Evolutionary conservation across 1,140 invertebrate genomes (phyloP).

Genomic region (Brachionus rotundiformis): DNA sequence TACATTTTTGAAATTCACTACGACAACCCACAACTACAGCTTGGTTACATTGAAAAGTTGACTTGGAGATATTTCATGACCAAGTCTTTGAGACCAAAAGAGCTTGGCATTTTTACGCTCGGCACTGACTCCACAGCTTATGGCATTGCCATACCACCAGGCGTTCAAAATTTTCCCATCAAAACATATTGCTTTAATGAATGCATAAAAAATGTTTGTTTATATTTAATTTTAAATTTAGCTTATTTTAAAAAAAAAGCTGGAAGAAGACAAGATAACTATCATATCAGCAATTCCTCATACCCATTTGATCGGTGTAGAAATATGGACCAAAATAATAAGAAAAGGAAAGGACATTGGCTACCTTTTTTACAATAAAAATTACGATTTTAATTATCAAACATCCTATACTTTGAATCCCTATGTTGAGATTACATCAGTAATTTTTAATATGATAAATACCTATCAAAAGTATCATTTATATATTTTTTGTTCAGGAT

Average conservation of each 20-base stretch:
- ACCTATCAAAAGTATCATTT: too few relatives aligned
- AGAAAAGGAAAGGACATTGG: slow-evolving; percentile 68
- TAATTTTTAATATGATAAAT: too few relatives aligned
- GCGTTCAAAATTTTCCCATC: slow-evolving; percentile 73
- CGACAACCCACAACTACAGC: not conserved
- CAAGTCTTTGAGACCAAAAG: not conserved
- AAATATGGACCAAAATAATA: slow-evolving; percentile 81
- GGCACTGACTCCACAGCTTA: not conserved
- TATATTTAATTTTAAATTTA: not conserved
- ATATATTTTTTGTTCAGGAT: slow-evolving; percentile 1
- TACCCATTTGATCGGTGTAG: slow-evolving; percentile 85
- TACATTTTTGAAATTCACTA: slow-evolving; percentile 50
- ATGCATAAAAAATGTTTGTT: slow-evolving; percentile 72
- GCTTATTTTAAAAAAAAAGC: not conserved
- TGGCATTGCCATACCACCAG: slow-evolving; percentile 90
- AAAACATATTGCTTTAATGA: slow-evolving; percentile 87
- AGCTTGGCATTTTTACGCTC: slow-evolving; percentile 25
- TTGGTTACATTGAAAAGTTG: not conserved
- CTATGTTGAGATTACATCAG: not conserved
- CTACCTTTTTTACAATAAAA: slow-evolving; percentile 27
- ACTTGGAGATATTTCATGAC: slow-evolving; percentile 21
- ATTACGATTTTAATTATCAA: slow-evolving; percentile 51
- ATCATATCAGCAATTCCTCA: slow-evolving; percentile 90
- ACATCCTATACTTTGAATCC: slow-evolving; percentile 21
- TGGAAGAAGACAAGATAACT: not conserved